Conservation (phyloP, 2,113 vertebrate genomes). For the Oncorhynchus gorbuscha region DNA sequence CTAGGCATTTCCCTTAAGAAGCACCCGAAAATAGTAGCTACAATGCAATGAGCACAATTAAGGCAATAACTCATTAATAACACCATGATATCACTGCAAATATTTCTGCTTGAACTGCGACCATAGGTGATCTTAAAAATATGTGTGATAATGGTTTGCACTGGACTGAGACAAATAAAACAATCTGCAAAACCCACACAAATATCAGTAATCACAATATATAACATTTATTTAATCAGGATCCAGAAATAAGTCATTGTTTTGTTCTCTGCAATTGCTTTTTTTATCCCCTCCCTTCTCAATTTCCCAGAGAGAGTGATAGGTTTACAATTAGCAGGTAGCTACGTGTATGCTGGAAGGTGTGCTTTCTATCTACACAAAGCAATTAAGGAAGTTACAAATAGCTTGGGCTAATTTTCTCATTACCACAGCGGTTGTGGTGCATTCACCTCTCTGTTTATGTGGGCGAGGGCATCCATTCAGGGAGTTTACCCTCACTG, state of each 20-base stretch:
- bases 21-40: not conserved
- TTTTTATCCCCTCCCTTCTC: not conserved
- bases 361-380: conserved; percentile 1
- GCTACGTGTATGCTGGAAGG: not conserved
- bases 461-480: not conserved
- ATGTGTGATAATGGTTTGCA: not conserved
- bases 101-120: not conserved
- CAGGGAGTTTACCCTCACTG: not conserved
- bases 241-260: not conserved
- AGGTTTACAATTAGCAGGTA: conserved; percentile 17
- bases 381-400: conserved; percentile 28
- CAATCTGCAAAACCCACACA: not conserved
- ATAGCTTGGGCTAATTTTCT: conserved; percentile 21
- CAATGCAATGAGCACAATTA: not conserved
- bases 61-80: not conserved
- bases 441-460: not conserved
- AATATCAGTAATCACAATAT: conserved; percentile 23
- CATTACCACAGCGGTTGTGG: conserved; percentile 18
- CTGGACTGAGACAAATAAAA: not conserved
- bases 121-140: not conserved
- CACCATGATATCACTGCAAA: not conserved
- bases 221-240: conserved; percentile 23
- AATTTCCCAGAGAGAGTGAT: conserved; percentile 3
- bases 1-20: not conserved
- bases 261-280: not conserved